A percentile compares a stretch with the other conserved stretches of the same genome.
These are phyloP conservation scores for Andrena minutula DNA, from an alignment of 2,888 invertebrate species.

Conservation along the genomic window DNA sequence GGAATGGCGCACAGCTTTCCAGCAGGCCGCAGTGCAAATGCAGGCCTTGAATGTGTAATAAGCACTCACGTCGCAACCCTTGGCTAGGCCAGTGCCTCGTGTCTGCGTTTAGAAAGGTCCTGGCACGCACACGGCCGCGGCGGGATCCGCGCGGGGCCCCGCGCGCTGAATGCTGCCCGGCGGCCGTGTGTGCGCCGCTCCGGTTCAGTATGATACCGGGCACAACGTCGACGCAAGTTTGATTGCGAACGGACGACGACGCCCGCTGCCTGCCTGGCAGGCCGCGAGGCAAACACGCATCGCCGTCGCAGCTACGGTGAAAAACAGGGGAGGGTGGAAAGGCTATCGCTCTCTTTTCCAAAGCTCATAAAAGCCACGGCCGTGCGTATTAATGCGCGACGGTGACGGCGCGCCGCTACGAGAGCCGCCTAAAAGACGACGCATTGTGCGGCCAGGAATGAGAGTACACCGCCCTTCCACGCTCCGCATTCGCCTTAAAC, in stretches of 20 bases:
- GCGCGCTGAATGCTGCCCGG: slow-evolving; percentile 37
- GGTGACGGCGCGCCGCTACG: slow-evolving; percentile 50
- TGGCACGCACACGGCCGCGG: slow-evolving; percentile 53
- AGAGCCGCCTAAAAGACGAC: slow-evolving; percentile 62
- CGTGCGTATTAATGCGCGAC: slow-evolving; percentile 72
- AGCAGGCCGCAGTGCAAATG: slow-evolving; percentile 71
- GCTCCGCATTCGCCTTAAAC: slow-evolving; percentile 47
- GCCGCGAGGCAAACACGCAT: slow-evolving; percentile 71
- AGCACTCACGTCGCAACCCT: slow-evolving; percentile 79
- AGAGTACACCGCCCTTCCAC: slow-evolving; percentile 45
- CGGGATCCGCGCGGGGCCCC: slow-evolving; percentile 7
- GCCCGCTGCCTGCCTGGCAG: slow-evolving; percentile 46
- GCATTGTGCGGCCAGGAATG: slow-evolving; percentile 67
- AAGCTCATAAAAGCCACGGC: slow-evolving; percentile 67
- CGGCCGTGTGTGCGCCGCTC: slow-evolving; percentile 18
- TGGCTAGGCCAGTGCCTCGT: slow-evolving; percentile 65
- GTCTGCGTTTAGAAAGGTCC: slow-evolving; percentile 78
- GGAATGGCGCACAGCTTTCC: slow-evolving; percentile 59
- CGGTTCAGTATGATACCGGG: slow-evolving; percentile 55
- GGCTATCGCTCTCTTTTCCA: slow-evolving; percentile 69
- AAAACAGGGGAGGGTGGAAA: slow-evolving; percentile 50
- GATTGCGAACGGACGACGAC: slow-evolving; percentile 69
- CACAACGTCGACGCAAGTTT: slow-evolving; percentile 68
- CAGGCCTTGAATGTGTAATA: slow-evolving; percentile 81
- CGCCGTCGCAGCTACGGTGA: slow-evolving; percentile 31